Evolutionary conservation across 1,140 invertebrate species (phyloP).

Genomic region (Lepidurus packardi): DNA sequence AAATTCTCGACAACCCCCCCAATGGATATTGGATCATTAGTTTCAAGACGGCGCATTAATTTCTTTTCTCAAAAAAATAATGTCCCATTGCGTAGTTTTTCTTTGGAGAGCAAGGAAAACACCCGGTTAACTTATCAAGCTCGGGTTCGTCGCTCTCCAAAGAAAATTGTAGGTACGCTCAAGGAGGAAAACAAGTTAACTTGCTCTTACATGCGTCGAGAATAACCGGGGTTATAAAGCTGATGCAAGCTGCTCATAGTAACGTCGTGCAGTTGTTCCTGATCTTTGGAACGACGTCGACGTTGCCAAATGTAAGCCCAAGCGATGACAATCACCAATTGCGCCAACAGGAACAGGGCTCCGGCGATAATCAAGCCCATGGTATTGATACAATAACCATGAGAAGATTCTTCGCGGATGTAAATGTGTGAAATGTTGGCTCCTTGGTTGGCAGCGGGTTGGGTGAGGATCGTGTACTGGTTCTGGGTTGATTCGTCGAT

Average conservation of each 20-base stretch:
- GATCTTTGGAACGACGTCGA: constrained; percentile 55
- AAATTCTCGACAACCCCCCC: background rate
- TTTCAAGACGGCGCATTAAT: background rate
- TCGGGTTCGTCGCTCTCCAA: constrained; percentile 3
- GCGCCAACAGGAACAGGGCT: constrained; percentile 72
- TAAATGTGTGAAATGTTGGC: constrained; percentile 35
- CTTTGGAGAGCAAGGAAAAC: constrained; percentile 13
- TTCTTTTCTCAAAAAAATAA: background rate
- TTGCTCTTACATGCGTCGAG: constrained; percentile 66
- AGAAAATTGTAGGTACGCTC: background rate
- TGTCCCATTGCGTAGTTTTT: background rate
- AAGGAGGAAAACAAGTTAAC: background rate
- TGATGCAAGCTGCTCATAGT: constrained; percentile 75
- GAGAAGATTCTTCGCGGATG: constrained; percentile 36
- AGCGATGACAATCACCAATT: constrained; percentile 70
- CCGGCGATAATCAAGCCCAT: constrained; percentile 70
- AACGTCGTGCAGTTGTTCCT: constrained; percentile 49
- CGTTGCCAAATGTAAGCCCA: constrained; percentile 80
- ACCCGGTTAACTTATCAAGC: background rate
- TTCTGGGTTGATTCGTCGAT: constrained; percentile 27
- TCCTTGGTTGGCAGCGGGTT: constrained; percentile 38
- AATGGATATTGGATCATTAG: background rate
- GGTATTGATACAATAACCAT: constrained; percentile 65
- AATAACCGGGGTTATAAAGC: constrained; percentile 75
- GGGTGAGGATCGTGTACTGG: constrained; percentile 40